Conservation (phyloP, 2,888 invertebrate genomes). For the Cephus pygmeus region DNA sequence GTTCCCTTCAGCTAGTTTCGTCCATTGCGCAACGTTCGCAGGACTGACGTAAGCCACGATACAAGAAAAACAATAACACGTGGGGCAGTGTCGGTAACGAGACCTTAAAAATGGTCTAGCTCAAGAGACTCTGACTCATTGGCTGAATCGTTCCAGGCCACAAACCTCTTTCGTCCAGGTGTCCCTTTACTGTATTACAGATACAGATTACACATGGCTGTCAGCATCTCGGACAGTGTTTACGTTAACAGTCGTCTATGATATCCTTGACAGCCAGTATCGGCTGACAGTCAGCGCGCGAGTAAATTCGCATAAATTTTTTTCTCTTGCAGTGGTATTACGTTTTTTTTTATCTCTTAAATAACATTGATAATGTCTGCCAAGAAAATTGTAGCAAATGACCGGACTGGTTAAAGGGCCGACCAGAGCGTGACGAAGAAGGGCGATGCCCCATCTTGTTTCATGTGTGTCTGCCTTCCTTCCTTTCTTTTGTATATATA, state of each 20-base stretch:
- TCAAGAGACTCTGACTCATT: neutral
- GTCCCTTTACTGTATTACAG: slow-evolving; percentile 16
- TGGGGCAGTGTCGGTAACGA: slow-evolving; percentile 11
- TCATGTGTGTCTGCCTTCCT: neutral
- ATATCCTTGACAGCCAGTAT: slow-evolving; percentile 18
- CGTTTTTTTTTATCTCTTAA: neutral
- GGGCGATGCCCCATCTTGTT: slow-evolving; percentile 1
- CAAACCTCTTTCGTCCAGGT: slow-evolving; percentile 13
- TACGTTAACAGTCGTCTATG: neutral
- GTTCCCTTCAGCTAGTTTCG: neutral
- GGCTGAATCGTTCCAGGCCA: neutral
- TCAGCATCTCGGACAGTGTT: neutral
- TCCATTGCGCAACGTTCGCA: neutral
- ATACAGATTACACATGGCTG: neutral
- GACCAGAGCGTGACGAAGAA: neutral
- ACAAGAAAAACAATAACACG: slow-evolving; percentile 7
- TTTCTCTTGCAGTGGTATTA: neutral
- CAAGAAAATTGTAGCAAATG: neutral
- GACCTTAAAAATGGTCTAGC: slow-evolving; percentile 14
- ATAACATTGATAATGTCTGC: neutral
- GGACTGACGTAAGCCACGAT: neutral
- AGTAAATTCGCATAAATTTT: neutral
- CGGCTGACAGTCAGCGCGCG: neutral
- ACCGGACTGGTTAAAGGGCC: neutral
- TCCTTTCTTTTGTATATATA: neutral